Base-by-base conservation (phyloP, 2,888 invertebrate species). In the Hipparchia sbordonii region DNA sequence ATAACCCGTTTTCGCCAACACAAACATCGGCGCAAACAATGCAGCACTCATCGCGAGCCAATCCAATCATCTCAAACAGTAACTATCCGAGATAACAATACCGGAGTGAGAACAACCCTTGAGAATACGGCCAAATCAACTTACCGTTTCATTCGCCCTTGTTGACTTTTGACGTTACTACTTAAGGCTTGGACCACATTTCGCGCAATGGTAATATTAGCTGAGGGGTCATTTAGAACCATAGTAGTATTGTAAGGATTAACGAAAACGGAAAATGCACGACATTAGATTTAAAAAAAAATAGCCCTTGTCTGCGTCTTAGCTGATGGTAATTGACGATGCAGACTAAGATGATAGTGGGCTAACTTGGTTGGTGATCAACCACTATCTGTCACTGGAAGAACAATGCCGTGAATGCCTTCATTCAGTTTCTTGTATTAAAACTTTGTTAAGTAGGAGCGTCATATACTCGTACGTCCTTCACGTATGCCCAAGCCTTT, bases 11-110 rank as follows among this genome's bases (percentile, higher is more conserved):
- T 67, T 68, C 72, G 77, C 73, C 71, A 81, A 79, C 77, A 81
- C 84, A 85, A 85, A 87, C 84, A 83, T 78, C 76, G 83, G 78
- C 79, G 80, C 87, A 86, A 90, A 89, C 90, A 90, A 87, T 84
- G 85, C 84, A 84, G 82, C 86, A 85, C 87, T 88, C 89, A 84
- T 88, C 86, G 82, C 78, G 85, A 88, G 85, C 86, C 89, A 90
- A 92, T 92, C 91, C 92, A 93, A 92, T 92, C 91, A 91, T 89
- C 89, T 84, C 92, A 89, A 90, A 90, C 90, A 88, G 91, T 88
- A 89, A 89, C 92, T 88, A 90, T 89, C 88, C 82, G 82, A 85
- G 89, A 90, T 88, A 88, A 88, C 90, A 87, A 86, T 86, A 84
- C 85, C 62, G 62, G 62, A 65, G 63, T 6, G 13, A 83, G 82